Evolutionary conservation across 2,888 invertebrate species (phyloP).

Genomic region (Hypolimnas misippus): DNA sequence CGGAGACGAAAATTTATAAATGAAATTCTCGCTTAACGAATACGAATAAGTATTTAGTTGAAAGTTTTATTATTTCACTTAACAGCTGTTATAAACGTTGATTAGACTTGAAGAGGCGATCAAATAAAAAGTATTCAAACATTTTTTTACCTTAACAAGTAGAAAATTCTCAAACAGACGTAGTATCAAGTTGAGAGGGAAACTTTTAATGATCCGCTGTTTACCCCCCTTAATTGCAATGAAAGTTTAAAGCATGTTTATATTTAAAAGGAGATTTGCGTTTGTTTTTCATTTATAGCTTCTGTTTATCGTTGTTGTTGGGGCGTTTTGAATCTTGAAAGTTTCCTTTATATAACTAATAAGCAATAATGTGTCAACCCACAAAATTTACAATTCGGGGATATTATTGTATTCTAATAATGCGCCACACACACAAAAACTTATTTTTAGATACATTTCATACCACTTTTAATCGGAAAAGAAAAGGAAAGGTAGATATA

Average conservation of each 20-base stretch:
- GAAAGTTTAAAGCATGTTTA: not conserved
- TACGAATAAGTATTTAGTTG: not conserved
- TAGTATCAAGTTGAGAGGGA: not conserved
- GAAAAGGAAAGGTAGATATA: too few relatives aligned
- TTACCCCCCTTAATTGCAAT: not conserved
- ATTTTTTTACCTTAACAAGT: not conserved
- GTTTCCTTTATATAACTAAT: too few relatives aligned
- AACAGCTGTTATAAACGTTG: not conserved
- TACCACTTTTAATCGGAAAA: too few relatives aligned
- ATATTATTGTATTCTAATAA: too few relatives aligned
- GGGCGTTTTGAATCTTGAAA: too few relatives aligned
- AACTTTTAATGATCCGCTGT: slow-evolving; percentile 18
- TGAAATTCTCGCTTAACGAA: not conserved
- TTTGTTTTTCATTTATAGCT: not conserved
- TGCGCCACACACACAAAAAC: too few relatives aligned
- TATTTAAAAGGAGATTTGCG: too few relatives aligned
- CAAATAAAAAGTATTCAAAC: slow-evolving; percentile 3
- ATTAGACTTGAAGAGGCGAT: not conserved
- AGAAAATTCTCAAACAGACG: not conserved
- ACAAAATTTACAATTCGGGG: too few relatives aligned
- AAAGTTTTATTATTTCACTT: not conserved
- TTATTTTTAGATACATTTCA: too few relatives aligned
- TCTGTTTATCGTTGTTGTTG: too few relatives aligned
- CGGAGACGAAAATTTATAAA: too few relatives aligned
- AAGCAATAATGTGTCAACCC: too few relatives aligned